A percentile compares a stretch with the other conserved stretches of the same genome.
These are phyloP conservation scores for Drosophila littoralis DNA, from an alignment of 1,140 invertebrate genomes.

Conservation along the genomic window DNA sequence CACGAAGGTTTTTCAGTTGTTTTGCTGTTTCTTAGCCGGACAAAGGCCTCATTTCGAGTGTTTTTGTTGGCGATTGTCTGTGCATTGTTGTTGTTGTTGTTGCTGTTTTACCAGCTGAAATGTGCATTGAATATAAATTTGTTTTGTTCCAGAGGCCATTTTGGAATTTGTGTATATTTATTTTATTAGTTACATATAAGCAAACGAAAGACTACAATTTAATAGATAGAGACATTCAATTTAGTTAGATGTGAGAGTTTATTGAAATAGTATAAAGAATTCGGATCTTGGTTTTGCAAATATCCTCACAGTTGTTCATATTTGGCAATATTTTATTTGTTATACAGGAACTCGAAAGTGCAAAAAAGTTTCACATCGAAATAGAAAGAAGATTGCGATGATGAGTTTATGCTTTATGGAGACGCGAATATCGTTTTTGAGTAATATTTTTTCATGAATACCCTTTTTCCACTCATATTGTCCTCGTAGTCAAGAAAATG, in stretches of 20 bases:
- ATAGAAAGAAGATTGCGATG: too few species aligned
- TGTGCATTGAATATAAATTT: slow-evolving; percentile 79
- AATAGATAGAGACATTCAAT: slow-evolving; percentile 8
- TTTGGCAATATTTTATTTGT: too few species aligned
- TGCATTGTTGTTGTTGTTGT: slow-evolving; percentile 26
- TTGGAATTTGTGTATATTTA: slow-evolving; percentile 53
- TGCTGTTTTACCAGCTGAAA: slow-evolving; percentile 36
- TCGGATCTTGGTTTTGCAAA: too few species aligned
- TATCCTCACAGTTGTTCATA: too few species aligned
- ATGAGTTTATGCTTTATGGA: too few species aligned
- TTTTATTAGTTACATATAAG: slow-evolving; percentile 24
- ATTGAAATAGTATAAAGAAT: too few species aligned
- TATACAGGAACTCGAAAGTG: not conserved
- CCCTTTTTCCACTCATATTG: too few species aligned
- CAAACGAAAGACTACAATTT: slow-evolving; percentile 11
- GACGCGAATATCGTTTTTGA: too few species aligned
- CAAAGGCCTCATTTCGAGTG: slow-evolving; percentile 73
- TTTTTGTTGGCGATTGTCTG: slow-evolving; percentile 36
- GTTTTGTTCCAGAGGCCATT: slow-evolving; percentile 53
- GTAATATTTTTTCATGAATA: too few species aligned
- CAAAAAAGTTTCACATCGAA: not conserved
- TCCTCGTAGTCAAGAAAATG: too few species aligned
- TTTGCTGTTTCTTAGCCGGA: slow-evolving; percentile 56
- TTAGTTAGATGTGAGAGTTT: not conserved
- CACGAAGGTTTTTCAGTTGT: slow-evolving; percentile 78